These are phyloP conservation scores for Polypedilum pembai DNA, from an alignment of 1,140 invertebrate species.

Conservation along the genomic window DNA sequence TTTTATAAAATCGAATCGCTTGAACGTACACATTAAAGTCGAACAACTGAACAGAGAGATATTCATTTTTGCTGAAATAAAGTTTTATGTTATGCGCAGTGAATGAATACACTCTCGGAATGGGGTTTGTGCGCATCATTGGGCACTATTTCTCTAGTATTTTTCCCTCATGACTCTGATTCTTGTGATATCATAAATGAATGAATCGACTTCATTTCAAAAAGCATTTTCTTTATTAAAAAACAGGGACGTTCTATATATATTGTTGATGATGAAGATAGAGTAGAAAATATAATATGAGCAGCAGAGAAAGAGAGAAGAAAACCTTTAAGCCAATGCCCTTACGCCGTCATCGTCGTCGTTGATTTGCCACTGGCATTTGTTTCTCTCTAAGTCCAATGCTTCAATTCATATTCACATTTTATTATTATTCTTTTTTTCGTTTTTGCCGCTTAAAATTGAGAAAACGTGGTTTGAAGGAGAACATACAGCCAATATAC, in stretches of 20 bases:
- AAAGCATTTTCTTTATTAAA: slow-evolving; percentile 3
- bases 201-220: not conserved
- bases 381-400: slow-evolving; percentile 16
- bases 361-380: slow-evolving; percentile 26
- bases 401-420: not conserved
- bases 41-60: slow-evolving; percentile 24
- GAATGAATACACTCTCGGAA: not conserved
- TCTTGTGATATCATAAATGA: slow-evolving; percentile 2
- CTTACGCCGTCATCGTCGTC: not conserved
- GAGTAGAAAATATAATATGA: slow-evolving; percentile 19
- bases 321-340: slow-evolving; percentile 26
- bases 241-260: slow-evolving; percentile 27
- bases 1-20: slow-evolving; percentile 27
- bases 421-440: not conserved
- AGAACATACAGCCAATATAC: not conserved
- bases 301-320: not conserved
- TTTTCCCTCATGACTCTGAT: not conserved
- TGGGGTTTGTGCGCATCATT: not conserved
- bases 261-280: slow-evolving; percentile 21
- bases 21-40: slow-evolving; percentile 28
- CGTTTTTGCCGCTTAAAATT: slow-evolving; percentile 1
- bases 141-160: not conserved
- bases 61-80: slow-evolving; percentile 28
- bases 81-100: slow-evolving; percentile 27
- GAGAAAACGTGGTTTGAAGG: slow-evolving; percentile 25